Conservation (phyloP, 92 coral and sea anemone genomes). For the Hydrozoanthus gracilis region DNA sequence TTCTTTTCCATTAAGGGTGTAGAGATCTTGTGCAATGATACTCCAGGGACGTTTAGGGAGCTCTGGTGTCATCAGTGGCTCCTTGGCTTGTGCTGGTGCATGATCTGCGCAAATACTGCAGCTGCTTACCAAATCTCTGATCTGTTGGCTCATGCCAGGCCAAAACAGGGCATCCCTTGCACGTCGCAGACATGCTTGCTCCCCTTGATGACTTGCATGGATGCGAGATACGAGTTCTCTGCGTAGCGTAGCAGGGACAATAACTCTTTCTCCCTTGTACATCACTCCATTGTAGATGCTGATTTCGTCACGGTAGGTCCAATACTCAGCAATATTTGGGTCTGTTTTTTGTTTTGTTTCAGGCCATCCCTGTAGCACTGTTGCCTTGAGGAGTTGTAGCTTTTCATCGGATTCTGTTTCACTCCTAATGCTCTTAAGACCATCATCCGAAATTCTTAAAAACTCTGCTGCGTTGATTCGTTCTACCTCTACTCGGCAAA, state of each 20-base stretch:
- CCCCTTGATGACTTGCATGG: slow-evolving; percentile 45
- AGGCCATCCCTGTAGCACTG: slow-evolving; percentile 20
- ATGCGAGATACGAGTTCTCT: slow-evolving; percentile 27
- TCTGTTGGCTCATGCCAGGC: slow-evolving; percentile 46
- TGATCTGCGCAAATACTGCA: slow-evolving; percentile 30
- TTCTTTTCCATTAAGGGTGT: slow-evolving; percentile 12
- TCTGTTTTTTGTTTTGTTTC: slow-evolving; percentile 24
- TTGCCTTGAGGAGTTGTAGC: slow-evolving; percentile 25
- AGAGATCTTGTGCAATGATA: slow-evolving; percentile 30
- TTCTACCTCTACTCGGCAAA: slow-evolving; percentile 34
- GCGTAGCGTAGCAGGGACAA: slow-evolving; percentile 14
- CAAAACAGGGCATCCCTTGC: slow-evolving; percentile 1
- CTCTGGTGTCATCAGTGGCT: slow-evolving; percentile 47
- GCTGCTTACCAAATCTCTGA: slow-evolving; percentile 10
- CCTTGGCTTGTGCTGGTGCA: slow-evolving; percentile 12
- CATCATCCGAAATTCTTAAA: slow-evolving; percentile 30
- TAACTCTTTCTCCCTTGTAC: neutral
- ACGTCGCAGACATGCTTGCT: slow-evolving; percentile 15
- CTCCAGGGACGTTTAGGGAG: slow-evolving; percentile 26
- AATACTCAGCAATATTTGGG: slow-evolving; percentile 8
- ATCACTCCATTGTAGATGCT: slow-evolving; percentile 8
- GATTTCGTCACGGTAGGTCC: slow-evolving; percentile 35
- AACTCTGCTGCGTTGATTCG: slow-evolving; percentile 38
- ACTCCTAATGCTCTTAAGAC: slow-evolving; percentile 4
- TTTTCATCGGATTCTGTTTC: slow-evolving; percentile 18